Evolutionary conservation across 2,113 vertebrate species (phyloP).

Genomic region (Colaptes auratus): DNA sequence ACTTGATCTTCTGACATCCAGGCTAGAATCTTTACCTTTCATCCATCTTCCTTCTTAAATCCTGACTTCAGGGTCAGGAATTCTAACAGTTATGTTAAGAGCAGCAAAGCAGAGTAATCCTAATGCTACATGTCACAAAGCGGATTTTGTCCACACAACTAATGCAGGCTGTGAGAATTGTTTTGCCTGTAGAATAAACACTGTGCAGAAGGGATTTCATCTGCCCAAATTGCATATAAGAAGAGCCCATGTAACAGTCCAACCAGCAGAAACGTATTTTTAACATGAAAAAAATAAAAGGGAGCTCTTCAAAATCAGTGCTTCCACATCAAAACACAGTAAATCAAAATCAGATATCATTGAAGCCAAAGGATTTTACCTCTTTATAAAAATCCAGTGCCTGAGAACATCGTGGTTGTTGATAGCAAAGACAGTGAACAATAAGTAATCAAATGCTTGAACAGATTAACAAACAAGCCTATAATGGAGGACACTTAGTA

Average conservation of each 20-base stretch:
- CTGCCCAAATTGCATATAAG: background rate
- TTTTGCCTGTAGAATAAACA: background rate
- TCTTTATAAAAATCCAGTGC: background rate
- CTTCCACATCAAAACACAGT: background rate
- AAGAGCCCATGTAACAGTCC: background rate
- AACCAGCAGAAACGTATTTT: background rate
- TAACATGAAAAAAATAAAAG: background rate
- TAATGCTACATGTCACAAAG: background rate
- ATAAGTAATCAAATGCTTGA: background rate
- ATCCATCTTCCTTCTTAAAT: background rate
- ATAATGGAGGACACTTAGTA: background rate
- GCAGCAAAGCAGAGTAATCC: background rate
- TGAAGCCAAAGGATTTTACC: background rate
- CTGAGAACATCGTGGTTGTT: background rate
- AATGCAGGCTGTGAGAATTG: background rate
- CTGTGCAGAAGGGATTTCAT: accelerated
- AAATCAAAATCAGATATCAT: background rate
- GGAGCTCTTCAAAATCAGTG: background rate
- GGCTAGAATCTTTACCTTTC: background rate
- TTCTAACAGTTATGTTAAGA: background rate
- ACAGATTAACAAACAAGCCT: background rate
- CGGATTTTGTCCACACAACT: background rate
- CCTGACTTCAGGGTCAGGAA: background rate
- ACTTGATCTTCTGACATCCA: background rate
- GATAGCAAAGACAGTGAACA: background rate